These are phyloP conservation scores for Thamnaconus septentrionalis DNA, from an alignment of 2,113 vertebrate species.

Conservation along the genomic window DNA sequence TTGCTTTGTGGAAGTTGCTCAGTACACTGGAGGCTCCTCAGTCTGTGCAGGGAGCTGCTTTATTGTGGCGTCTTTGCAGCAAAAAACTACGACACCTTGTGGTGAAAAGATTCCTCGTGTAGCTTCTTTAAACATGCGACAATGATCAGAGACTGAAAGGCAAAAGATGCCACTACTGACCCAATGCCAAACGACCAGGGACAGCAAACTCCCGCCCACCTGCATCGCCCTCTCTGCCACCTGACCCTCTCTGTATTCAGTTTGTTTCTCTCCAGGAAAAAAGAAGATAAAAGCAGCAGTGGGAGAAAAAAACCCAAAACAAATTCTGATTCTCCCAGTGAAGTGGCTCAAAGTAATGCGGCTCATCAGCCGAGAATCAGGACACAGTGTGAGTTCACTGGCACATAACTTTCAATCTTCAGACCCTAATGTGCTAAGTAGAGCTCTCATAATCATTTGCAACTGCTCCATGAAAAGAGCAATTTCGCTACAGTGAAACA, in stretches of 20 bases:
- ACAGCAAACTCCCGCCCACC: constrained; percentile 15
- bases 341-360: constrained; percentile 12
- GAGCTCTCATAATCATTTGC: constrained; percentile 33
- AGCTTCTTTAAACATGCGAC: constrained; percentile 11
- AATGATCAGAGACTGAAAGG: constrained; percentile 32
- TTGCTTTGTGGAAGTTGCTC: no score
- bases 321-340: constrained; percentile 14
- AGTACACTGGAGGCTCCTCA: no score
- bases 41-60: no score
- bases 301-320: constrained; percentile 28
- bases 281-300: constrained; percentile 23
- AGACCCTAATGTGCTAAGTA: constrained; percentile 29
- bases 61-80: no score
- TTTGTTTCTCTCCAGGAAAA: neutral
- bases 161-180: constrained; percentile 29
- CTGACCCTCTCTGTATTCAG: constrained; percentile 16
- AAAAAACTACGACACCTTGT: no score
- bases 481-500: constrained; percentile 36
- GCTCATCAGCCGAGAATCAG: constrained; percentile 15
- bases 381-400: constrained; percentile 16
- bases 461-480: constrained; percentile 22
- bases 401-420: constrained; percentile 27
- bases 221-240: constrained; percentile 20
- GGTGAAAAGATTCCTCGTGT: no score
- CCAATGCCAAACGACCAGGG: constrained; percentile 16